These are phyloP conservation scores for Austrofundulus limnaeus DNA, from an alignment of 2,113 vertebrate genomes.

Conservation along the genomic window DNA sequence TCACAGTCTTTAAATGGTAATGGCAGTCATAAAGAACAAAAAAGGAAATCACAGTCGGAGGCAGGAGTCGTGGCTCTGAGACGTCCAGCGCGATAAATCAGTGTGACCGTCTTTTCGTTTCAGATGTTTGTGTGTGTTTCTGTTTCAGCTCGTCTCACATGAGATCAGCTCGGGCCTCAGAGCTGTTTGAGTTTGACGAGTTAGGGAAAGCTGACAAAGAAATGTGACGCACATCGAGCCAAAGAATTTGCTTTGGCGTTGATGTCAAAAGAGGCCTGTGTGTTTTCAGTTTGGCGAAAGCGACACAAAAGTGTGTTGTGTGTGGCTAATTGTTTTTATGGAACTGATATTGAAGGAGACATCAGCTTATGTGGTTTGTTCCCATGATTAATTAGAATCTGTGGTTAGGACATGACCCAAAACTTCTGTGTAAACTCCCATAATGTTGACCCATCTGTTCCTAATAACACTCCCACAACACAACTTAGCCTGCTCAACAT, in stretches of 20 bases:
- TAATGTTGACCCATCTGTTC: conserved; percentile 46
- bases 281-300: conserved; percentile 4
- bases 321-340: conserved; percentile 6
- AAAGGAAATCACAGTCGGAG: conserved; percentile 21
- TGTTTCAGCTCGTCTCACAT: conserved; percentile 1
- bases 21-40: conserved; percentile 20
- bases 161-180: conserved; percentile 3
- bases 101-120: neutral
- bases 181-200: conserved; percentile 28
- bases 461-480: too few species aligned
- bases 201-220: conserved; percentile 4
- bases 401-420: conserved; percentile 12
- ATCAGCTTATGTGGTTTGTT: conserved; percentile 10
- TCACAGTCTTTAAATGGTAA: conserved; percentile 37
- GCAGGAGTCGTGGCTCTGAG: conserved; percentile 13
- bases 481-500: too few species aligned
- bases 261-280: conserved; percentile 3
- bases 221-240: neutral
- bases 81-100: conserved; percentile 6
- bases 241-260: neutral
- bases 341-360: neutral
- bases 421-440: conserved; percentile 26
- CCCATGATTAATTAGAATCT: conserved; percentile 18
- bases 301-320: conserved; percentile 3
- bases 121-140: conserved; percentile 2